A percentile compares a stretch with the other conserved stretches of the same genome.
These are phyloP conservation scores for Liodrosophila aerea DNA, from an alignment of 2,888 invertebrate species.

Conservation along the genomic window DNA sequence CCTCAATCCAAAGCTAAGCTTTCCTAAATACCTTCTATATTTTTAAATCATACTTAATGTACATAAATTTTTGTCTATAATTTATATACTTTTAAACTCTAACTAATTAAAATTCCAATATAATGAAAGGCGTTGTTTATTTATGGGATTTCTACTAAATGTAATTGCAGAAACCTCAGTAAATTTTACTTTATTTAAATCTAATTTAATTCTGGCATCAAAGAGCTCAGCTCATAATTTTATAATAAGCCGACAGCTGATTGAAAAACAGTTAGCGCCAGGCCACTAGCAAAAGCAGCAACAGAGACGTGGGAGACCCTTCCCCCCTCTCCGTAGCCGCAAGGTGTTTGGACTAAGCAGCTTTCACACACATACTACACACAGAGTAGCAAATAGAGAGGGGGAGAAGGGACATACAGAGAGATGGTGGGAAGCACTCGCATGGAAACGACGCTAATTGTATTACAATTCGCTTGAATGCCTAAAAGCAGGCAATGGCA, in stretches of 20 bases:
- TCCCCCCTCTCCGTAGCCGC: slow-evolving; percentile 12
- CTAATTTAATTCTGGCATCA: too few relatives aligned
- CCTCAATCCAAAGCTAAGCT: neutral
- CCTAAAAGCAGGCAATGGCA: slow-evolving; percentile 64
- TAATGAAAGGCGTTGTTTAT: too few relatives aligned
- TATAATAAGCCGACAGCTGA: slow-evolving; percentile 72
- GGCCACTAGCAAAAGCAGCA: neutral
- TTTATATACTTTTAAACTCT: too few relatives aligned
- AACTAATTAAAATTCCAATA: too few relatives aligned
- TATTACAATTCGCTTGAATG: slow-evolving; percentile 75
- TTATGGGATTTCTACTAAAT: too few relatives aligned
- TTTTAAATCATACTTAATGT: too few relatives aligned
- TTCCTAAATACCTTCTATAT: too few relatives aligned
- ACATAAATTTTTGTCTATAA: too few relatives aligned
- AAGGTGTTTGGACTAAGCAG: slow-evolving; percentile 54
- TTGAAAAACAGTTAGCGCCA: slow-evolving; percentile 38
- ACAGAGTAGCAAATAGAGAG: slow-evolving; percentile 9
- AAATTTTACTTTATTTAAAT: too few relatives aligned
- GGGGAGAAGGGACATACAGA: slow-evolving; percentile 6
- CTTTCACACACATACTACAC: slow-evolving; percentile 31
- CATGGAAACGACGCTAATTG: slow-evolving; percentile 75
- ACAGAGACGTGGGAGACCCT: slow-evolving; percentile 1
- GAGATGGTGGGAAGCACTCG: slow-evolving; percentile 23
- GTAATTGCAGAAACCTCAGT: too few relatives aligned
- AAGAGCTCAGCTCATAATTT: slow-evolving; percentile 55